phyloP scores from a whole-genome alignment of 2,113 vertebrate genomes.

The Chloroceryle aenea region DNA sequence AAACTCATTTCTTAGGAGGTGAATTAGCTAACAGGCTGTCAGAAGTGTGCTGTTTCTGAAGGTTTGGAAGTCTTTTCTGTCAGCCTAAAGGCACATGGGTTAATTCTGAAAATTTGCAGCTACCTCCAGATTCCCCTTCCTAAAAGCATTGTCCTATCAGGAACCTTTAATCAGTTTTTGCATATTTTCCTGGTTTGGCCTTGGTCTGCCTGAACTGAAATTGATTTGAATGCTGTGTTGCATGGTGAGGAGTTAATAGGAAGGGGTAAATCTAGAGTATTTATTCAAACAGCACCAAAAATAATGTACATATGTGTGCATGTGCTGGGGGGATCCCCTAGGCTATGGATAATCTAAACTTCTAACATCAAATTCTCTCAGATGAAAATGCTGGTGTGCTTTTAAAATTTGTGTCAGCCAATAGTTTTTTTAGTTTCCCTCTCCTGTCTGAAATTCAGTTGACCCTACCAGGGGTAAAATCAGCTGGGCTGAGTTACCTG shows the following conservation, averaged over 20 bases:
- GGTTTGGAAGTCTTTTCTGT: background rate
- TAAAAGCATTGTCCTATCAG: background rate
- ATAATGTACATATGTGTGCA: background rate
- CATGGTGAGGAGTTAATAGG: background rate
- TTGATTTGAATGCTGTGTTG: background rate
- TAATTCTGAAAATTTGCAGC: background rate
- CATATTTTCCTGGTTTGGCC: background rate
- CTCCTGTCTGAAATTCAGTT: background rate
- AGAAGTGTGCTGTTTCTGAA: background rate
- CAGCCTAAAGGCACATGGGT: background rate
- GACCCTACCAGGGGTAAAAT: background rate
- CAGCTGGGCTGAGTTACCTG: background rate
- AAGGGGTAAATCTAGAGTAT: background rate
- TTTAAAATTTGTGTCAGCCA: background rate
- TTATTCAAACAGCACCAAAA: background rate
- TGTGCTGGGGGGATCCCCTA: background rate
- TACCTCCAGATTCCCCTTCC: background rate
- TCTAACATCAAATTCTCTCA: background rate
- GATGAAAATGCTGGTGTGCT: background rate
- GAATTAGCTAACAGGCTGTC: constrained; percentile 59
- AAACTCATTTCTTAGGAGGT: background rate
- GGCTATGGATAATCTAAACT: background rate
- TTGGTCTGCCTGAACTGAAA: background rate
- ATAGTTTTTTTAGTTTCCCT: background rate
- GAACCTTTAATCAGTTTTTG: background rate